Base-by-base conservation (phyloP, 92 coral and sea anemone species). In the Muricea muricata region DNA sequence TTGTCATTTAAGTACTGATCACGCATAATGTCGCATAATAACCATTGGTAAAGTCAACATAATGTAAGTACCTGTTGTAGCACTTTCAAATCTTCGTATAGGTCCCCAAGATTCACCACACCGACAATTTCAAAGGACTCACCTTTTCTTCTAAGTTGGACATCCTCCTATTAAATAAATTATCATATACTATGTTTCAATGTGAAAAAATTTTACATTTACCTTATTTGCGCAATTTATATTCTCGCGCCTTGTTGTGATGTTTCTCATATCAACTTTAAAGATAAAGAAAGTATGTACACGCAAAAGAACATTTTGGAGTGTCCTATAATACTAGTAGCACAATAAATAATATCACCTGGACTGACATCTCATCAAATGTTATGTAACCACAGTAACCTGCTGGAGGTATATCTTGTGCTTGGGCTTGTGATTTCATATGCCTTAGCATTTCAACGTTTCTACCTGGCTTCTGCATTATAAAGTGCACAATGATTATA, bases 141-240 rank as follows among this genome's bases (percentile, higher is more conserved):
- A 0, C 73, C 73, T 20, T 67, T 67, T 17, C 42, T 67, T 37
- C 73, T 42, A 7, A 67, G 47, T 28, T 67, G 73, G 21, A 67
- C 73, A 67, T 67, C 73, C 14, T 67, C 73, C 73, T 67, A 29
- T 67, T n/a, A n/a, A n/a, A n/a, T n/a, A n/a, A n/a, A n/a, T n/a
- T n/a, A n/a, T n/a, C n/a, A n/a, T n/a, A n/a, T n/a, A n/a, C n/a
- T n/a, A n/a, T n/a, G n/a, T n/a, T n/a, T n/a, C n/a, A n/a, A n/a
- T n/a, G n/a, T n/a, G n/a, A n/a, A n/a, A n/a, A n/a, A n/a, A n/a
- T n/a, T n/a, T n/a, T n/a, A n/a, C n/a, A n/a, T n/a, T n/a, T n/a
- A n/a, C n/a, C n/a, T n/a, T n/a, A n/a, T n/a, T n/a, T n/a, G n/a
- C n/a, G n/a, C n/a, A n/a, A n/a, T n/a, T n/a, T n/a, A n/a, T n/a